Evolutionary conservation across 2,797 vertebrate genomes (phyloP), one percentile per base, ranked within the genome.

Genomic region (Lepus oiostolus): DNA sequence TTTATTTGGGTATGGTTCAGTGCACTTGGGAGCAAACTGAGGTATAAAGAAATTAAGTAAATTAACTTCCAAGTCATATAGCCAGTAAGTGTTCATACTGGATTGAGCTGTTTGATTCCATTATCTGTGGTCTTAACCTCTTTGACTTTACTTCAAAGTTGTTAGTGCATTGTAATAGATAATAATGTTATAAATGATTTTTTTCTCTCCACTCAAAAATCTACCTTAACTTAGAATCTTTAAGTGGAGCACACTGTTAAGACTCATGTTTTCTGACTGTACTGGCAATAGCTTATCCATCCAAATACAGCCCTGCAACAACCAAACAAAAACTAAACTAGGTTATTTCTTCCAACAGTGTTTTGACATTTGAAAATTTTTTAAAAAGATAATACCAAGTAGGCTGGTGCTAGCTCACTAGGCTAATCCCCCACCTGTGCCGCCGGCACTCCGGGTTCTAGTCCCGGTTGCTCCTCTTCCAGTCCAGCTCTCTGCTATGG

Each of bases 1-100:
- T 93, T 95, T 86, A 83, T 95, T 93, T 93, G 42, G 35, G n/a
- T 74, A 70, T 63, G 58, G 88, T 89, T 79, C 60, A 86, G 4
- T 76, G 91, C 74, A 52, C 26, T 3, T 79, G 19, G 62, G 52
- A 91, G 54, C 30, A 95, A 91, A 79, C 38, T 72, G 54, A 95
- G 60, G 32, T 70, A 50, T 26, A 47, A 19, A 81, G 9, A 75
- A 84, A 10, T 88, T 74, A 91, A 79, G 16, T 76, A 75, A 50
- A 58, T 58, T 83, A 17, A 75, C 65, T 7, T 2, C 42, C 22
- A 84, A 75, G 30, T 83, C 67, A 83, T 42, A 70, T 24, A 92
- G 52, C 58, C 14, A 38, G 6, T 86, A 12, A 88, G 35, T 68
- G 63, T 22, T 52, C 10, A 65, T 17, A 21, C 16, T 86, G 38